These are phyloP conservation scores for Vulpes ferrilata DNA, from an alignment of 2,113 vertebrate species.

Conservation along the genomic window DNA sequence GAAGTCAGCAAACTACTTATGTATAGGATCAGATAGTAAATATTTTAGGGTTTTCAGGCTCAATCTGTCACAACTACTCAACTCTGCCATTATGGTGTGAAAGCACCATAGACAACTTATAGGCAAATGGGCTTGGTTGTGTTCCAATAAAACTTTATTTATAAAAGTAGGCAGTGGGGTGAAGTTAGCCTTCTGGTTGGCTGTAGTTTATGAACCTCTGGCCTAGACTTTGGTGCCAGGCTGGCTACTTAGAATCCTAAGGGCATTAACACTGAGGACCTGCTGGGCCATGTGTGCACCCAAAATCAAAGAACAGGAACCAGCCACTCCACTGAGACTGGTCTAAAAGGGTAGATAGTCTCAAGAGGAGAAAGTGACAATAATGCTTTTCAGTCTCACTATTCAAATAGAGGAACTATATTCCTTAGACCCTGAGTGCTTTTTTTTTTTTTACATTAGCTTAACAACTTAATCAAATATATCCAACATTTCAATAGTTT, in stretches of 20 bases:
- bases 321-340: background rate
- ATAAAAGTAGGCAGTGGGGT: background rate
- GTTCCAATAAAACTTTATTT: background rate
- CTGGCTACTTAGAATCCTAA: background rate
- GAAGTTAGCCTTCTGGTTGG: background rate
- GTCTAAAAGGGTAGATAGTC: background rate
- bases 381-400: background rate
- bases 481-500: background rate
- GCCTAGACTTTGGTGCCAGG: background rate
- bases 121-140: background rate
- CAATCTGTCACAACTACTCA: background rate
- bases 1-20: background rate
- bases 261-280: background rate
- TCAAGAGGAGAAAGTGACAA: background rate
- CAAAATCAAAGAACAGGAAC: background rate
- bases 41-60: background rate
- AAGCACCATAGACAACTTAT: background rate
- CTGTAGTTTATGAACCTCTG: background rate
- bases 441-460: background rate
- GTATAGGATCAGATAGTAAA: background rate
- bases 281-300: background rate
- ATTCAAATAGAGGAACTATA: background rate
- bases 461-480: background rate
- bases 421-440: background rate
- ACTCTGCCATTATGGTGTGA: background rate